A percentile compares a stretch with the other conserved stretches of the same genome.
Evolutionary conservation across 2,113 vertebrate species (phyloP).

Genomic region (Loxodonta africana): DNA sequence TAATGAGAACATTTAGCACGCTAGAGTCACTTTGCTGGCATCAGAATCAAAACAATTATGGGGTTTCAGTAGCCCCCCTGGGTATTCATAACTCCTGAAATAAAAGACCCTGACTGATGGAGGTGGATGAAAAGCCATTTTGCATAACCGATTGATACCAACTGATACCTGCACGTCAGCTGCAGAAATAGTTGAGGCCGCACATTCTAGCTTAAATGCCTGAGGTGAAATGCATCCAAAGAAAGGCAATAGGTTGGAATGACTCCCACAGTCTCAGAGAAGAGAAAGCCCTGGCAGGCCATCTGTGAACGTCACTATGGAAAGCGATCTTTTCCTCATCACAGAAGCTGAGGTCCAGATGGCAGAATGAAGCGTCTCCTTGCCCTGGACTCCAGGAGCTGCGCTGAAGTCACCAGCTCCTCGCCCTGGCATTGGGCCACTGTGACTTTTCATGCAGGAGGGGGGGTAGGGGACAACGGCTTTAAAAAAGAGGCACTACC

Average conservation of each 20-base stretch:
- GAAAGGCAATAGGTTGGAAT: background rate
- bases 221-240: background rate
- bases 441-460: background rate
- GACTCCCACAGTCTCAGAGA: background rate
- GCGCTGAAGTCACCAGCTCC: background rate
- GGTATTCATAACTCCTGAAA: background rate
- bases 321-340: background rate
- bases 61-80: background rate
- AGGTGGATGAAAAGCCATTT: background rate
- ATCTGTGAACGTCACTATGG: background rate
- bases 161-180: background rate
- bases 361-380: background rate
- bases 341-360: background rate
- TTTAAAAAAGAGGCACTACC: background rate
- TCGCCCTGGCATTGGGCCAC: background rate
- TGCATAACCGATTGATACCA: background rate
- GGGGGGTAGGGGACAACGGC: too few species aligned
- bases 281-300: background rate
- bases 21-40: background rate
- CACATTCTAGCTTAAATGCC: background rate
- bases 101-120: background rate
- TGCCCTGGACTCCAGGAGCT: background rate
- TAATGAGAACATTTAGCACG: background rate
- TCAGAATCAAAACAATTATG: background rate
- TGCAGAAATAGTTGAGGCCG: background rate